Evolutionary conservation across 2,113 vertebrate genomes (phyloP), one percentile per base, ranked within the genome.

Genomic region (Electrona antarctica): DNA sequence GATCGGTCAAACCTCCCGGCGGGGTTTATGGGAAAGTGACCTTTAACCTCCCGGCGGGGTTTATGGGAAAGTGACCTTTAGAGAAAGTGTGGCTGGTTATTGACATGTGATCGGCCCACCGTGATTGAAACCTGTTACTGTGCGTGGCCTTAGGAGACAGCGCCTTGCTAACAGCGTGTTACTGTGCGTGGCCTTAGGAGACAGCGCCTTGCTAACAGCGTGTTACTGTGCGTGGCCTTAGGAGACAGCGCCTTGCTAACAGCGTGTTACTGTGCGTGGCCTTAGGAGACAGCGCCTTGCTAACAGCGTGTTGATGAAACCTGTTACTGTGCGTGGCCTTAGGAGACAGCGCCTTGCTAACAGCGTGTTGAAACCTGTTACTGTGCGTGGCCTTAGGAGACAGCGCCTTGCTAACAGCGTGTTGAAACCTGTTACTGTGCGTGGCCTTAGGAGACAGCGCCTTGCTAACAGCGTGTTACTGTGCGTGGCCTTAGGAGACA

Each of bases 301-400:
- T 9, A 13, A 15, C 14, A 50, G 51, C 1, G 14, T 50, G 68
- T 68, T 58, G 56, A 58, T 7, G n/a, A n/a, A n/a, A n/a, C n/a
- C n/a, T n/a, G n/a, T n/a, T n/a, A n/a, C n/a, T n/a, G n/a, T n/a
- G n/a, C n/a, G n/a, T n/a, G n/a, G n/a, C n/a, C 57, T 45, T 41
- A 60, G 48, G 41, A 8, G 60, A 56, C n/a, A 48, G n/a, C 13
- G 3, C 9, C n/a, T 48, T 14, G 3, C 1, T 9, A 13, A 15
- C 14, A 50, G 51, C 1, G 14, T 50, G 68, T 68, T 58, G 56
- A 58, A n/a, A n/a, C n/a, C n/a, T n/a, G n/a, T n/a, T n/a, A n/a
- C n/a, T n/a, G n/a, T n/a, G n/a, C n/a, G n/a, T n/a, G n/a, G n/a
- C n/a, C 57, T 45, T 41, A 60, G 48, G 41, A 8, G 60, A 56